Evolutionary conservation across 53 echinoderm and acorn worm genomes (phyloP), one percentile per base, ranked within the genome.

Genomic region (Actinopyga echinites): DNA sequence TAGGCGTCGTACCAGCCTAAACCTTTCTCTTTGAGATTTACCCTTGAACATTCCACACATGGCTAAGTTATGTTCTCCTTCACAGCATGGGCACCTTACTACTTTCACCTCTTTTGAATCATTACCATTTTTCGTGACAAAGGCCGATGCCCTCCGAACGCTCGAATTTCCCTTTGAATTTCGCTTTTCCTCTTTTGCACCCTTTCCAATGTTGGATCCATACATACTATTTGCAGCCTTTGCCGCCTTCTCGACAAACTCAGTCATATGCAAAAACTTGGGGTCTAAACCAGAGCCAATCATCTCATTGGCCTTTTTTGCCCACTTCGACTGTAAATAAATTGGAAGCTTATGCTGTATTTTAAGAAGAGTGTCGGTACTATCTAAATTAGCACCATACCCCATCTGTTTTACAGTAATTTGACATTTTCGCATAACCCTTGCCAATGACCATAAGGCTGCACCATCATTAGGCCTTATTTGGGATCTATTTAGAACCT

Each of bases 191-290:
- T 73, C 45, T 30, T 30, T 82, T 20, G 1, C 7, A 32, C 17
- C 15, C 54, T 75, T 83, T 5, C 83, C 84, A 4, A 84, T 64
- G 37, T 83, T 83, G 28, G 43, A 43, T 3, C 84, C 83, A 64
- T 69, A 84, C 75, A 83, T 75, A 36, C 74, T 88, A 34, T 75
- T 84, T 22, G 87, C 71, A 19, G 56, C 40, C 22, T 75, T 64
- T 8, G 88, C 77, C 30, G 40, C 43, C 29, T 74, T 40, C 43
- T 83, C 88, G 20, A 88, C 5, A 40, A 88, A 88, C 56, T 82
- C 63, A 20, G 82, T 69, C 82, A 87, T 87, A 20, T 83, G 31
- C 17, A 25, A 44, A 53, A 83, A 83, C 40, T 83, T 65, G 42
- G 83, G 83, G 23, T 83, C 83, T 15, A 2, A 2, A 44, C 55